A percentile compares a stretch with the other conserved stretches of the same genome.
Conservation (phyloP, 2,797 vertebrate species). For the Menidia menidia region DNA sequence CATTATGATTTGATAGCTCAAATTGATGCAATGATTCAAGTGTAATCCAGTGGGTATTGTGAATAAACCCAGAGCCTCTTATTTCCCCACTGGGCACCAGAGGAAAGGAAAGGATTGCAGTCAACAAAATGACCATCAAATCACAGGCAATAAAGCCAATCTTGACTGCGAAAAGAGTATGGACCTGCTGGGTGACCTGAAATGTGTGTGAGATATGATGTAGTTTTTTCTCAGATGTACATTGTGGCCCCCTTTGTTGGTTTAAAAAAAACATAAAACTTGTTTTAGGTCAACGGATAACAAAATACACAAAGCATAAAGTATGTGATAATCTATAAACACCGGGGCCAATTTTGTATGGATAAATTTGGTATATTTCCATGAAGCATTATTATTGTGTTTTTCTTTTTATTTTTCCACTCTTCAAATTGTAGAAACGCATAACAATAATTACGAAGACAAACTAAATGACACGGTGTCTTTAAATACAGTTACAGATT, state of each 20-base stretch:
- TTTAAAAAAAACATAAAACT: background rate
- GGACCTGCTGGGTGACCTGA: constrained; percentile 43
- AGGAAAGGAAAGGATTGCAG: constrained; percentile 60
- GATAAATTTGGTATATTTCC: constrained; percentile 8
- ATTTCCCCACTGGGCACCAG: constrained; percentile 72
- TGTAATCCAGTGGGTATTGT: constrained; percentile 73
- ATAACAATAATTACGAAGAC: background rate
- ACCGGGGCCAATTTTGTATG: constrained; percentile 44
- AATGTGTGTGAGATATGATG: constrained; percentile 24
- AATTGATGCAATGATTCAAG: constrained; percentile 81
- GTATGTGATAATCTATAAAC: constrained; percentile 10
- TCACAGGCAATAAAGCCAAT: constrained; percentile 73
- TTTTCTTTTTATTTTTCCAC: constrained; percentile 3
- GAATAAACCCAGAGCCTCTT: constrained; percentile 69
- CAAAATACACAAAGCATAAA: constrained; percentile 15
- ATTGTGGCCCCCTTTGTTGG: background rate
- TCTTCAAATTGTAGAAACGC: constrained; percentile 13
- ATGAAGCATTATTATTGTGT: background rate
- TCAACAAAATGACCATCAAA: constrained; percentile 74
- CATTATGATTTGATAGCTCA: constrained; percentile 81
- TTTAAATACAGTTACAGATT: constrained; percentile 1
- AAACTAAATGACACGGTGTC: background rate
- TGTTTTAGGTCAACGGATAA: too few species aligned
- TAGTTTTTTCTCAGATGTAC: background rate
- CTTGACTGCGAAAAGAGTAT: constrained; percentile 45